Evolutionary conservation across 2,797 vertebrate genomes (phyloP), one percentile per base, ranked within the genome.

Genomic region (Coregonus sp.): DNA sequence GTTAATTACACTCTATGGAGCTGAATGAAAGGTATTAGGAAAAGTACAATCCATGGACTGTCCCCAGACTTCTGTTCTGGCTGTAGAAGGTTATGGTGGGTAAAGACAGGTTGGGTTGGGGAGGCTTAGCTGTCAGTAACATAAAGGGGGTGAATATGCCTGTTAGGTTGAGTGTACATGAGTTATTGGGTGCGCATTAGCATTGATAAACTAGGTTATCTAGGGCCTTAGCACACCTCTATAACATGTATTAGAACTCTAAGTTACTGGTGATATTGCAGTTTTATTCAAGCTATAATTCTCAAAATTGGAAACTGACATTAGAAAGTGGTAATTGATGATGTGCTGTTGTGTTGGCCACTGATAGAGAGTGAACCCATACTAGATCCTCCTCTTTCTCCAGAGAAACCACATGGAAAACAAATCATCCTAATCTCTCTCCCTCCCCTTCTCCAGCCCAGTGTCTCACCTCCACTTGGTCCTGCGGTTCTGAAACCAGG

Each of bases 401-500:
- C 54, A 56, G 54, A 56, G 54, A n/a, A n/a, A 16, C 54, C 15
- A 15, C 3, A 5, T 4, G 5, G n/a, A 61, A 61, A 20, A 61
- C 56, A 9, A 72, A 15, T 47, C 14, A 31, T 40, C 67, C 29
- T 40, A 12, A 40, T 40, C 7, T 20, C 35, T 70, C 47, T 70
- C 25, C 56, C 70, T 6, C 47, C 50, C 47, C 18, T 59, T 66
- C 25, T n/a, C 67, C 15, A 11, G 70, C 50, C 50, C 4, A 11
- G 35, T 68, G 61, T 69, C 82, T 86, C 78, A 96, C 95, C 95
- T 94, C 95, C 95, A 95, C 81, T 96, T 96, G 86, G 95, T 96
- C 83, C 95, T 91, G 81, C 95, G 88, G 88, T 96, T 96, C 91
- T 96, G 95, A 89, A 96, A 96, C 95, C 95, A 96, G 80, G 95